Conservation (phyloP, 2,888 invertebrate species). For the Pharmacophagus antenor region DNA sequence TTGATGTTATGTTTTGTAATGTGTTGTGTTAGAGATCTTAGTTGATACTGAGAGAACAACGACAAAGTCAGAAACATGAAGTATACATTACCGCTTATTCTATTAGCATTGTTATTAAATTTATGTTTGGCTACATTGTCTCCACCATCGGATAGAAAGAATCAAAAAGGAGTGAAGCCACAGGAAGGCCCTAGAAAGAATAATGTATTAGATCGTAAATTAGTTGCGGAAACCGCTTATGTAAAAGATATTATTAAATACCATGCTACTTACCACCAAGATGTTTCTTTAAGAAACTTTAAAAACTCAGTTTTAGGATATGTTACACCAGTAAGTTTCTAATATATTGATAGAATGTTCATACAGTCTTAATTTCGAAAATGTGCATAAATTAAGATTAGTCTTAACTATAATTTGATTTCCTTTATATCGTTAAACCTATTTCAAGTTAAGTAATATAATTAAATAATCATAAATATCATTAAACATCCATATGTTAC, state of each 20-base stretch:
- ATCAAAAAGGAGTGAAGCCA: constrained; percentile 68
- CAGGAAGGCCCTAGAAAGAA: constrained; percentile 82
- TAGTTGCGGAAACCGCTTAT: constrained; percentile 85
- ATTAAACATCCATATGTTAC: not conserved
- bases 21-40: not conserved
- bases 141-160: constrained; percentile 70
- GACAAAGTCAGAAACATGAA: constrained; percentile 50
- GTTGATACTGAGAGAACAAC: not conserved
- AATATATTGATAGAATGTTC: not conserved
- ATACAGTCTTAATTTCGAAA: no score
- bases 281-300: constrained; percentile 84
- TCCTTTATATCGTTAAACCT: no score
- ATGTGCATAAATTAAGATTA: no score
- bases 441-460: no score
- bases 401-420: no score
- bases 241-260: constrained; percentile 88
- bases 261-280: constrained; percentile 87
- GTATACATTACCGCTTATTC: constrained; percentile 56
- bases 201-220: constrained; percentile 85
- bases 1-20: not conserved
- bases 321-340: constrained; percentile 88
- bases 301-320: constrained; percentile 91
- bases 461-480: no score
- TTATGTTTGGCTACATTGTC: constrained; percentile 70
- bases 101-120: constrained; percentile 58